These are phyloP conservation scores for Anas platyrhynchos DNA, from an alignment of 2,113 vertebrate species.

Conservation along the genomic window DNA sequence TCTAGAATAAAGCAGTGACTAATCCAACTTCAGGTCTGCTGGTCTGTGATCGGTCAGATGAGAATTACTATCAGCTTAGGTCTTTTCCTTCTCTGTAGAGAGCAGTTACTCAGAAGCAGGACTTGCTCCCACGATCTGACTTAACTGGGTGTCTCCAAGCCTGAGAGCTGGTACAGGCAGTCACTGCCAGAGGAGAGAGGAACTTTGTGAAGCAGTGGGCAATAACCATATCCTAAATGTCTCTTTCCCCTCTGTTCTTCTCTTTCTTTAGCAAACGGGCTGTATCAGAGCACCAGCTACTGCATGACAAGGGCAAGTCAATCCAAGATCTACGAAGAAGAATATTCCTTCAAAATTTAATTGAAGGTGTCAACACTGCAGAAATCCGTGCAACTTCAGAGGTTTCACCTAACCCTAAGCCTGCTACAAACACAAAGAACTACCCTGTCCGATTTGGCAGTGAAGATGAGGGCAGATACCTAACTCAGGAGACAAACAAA, in stretches of 20 bases:
- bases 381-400: slow-evolving; percentile 79
- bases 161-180: background rate
- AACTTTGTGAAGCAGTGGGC: background rate
- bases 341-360: slow-evolving; percentile 90
- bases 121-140: background rate
- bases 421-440: slow-evolving; percentile 88
- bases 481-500: slow-evolving; percentile 96
- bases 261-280: slow-evolving; percentile 85
- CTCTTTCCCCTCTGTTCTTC: background rate
- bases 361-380: slow-evolving; percentile 93
- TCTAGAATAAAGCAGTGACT: slow-evolving; percentile 57
- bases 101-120: background rate
- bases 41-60: slow-evolving; percentile 5
- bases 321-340: slow-evolving; percentile 90
- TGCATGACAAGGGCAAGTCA: slow-evolving; percentile 94
- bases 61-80: slow-evolving; percentile 36
- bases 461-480: slow-evolving; percentile 81
- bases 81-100: background rate
- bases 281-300: slow-evolving; percentile 94
- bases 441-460: slow-evolving; percentile 80
- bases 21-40: background rate
- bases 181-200: background rate
- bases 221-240: background rate
- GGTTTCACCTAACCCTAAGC: slow-evolving; percentile 85
- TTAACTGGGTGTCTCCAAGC: background rate